phyloP scores from a whole-genome alignment of 2,113 vertebrate genomes.

The Lepus timidus region DNA sequence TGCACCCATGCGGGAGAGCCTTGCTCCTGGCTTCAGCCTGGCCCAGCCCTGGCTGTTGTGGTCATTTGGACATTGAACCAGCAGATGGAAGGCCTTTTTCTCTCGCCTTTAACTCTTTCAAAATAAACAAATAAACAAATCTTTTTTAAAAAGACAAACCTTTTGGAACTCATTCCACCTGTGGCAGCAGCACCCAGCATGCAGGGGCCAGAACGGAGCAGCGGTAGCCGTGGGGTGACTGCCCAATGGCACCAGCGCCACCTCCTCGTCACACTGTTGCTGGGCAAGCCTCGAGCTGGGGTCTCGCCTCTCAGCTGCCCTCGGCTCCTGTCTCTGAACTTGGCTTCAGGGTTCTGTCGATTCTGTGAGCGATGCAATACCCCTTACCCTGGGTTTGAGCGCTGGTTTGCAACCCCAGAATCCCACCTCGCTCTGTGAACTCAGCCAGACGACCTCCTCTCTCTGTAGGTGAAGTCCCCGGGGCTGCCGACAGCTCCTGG shows the following conservation, averaged over 20 bases:
- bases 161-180: not conserved
- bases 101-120: too few relatives aligned
- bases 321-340: too few relatives aligned
- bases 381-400: not conserved
- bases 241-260: fast-evolving
- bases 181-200: not conserved
- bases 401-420: not conserved
- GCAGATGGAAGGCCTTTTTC: too few relatives aligned
- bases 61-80: too few relatives aligned
- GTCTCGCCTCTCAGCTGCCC: not conserved
- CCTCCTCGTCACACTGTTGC: not conserved
- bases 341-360: not conserved
- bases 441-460: not conserved
- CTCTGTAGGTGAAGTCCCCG: not conserved
- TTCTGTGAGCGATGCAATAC: not conserved
- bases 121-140: too few relatives aligned
- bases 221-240: not conserved
- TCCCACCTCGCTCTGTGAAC: not conserved
- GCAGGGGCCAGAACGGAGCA: not conserved
- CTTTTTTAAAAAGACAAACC: too few relatives aligned
- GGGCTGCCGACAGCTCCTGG: not conserved
- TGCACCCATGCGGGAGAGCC: too few relatives aligned
- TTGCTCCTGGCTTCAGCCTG: too few relatives aligned
- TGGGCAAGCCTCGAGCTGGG: too few relatives aligned
- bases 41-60: too few relatives aligned